These are phyloP conservation scores for Oeneis ivallda DNA, from an alignment of 2,888 invertebrate species.

Conservation along the genomic window DNA sequence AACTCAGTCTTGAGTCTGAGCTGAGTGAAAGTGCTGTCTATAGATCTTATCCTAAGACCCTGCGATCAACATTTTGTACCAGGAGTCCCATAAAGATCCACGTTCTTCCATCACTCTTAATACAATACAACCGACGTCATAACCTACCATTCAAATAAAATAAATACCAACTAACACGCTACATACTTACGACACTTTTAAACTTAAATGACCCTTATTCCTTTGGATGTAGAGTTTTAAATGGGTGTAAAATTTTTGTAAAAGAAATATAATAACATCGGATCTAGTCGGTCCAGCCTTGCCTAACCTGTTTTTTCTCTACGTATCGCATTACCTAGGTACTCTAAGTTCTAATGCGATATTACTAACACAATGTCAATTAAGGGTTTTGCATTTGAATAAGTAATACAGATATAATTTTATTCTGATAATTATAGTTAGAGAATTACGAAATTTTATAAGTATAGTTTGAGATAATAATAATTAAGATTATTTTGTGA, in stretches of 20 bases:
- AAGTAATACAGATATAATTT: too few species aligned
- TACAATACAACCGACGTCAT: slow-evolving; percentile 12
- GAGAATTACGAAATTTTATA: too few species aligned
- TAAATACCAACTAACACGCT: slow-evolving; percentile 17
- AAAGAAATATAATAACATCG: slow-evolving; percentile 64
- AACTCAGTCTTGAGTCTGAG: too few species aligned
- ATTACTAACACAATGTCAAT: slow-evolving; percentile 38
- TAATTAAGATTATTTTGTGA: too few species aligned
- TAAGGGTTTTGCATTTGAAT: slow-evolving; percentile 35
- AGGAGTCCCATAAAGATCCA: neutral
- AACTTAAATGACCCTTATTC: slow-evolving; percentile 24
- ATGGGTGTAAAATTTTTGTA: slow-evolving; percentile 29
- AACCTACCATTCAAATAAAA: slow-evolving; percentile 20
- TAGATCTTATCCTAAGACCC: neutral
- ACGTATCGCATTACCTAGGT: slow-evolving; percentile 58
- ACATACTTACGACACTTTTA: slow-evolving; percentile 6
- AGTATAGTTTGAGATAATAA: too few species aligned
- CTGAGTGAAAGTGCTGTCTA: too few species aligned
- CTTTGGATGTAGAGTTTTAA: slow-evolving; percentile 26
- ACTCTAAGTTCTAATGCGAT: slow-evolving; percentile 45
- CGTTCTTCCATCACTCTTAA: neutral
- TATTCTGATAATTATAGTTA: too few species aligned
- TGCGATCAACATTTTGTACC: too few species aligned
- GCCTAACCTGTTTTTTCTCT: slow-evolving; percentile 73
- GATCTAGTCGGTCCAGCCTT: slow-evolving; percentile 41